Conservation (phyloP, 2,797 vertebrate genomes). For the Dryobates pubescens region DNA sequence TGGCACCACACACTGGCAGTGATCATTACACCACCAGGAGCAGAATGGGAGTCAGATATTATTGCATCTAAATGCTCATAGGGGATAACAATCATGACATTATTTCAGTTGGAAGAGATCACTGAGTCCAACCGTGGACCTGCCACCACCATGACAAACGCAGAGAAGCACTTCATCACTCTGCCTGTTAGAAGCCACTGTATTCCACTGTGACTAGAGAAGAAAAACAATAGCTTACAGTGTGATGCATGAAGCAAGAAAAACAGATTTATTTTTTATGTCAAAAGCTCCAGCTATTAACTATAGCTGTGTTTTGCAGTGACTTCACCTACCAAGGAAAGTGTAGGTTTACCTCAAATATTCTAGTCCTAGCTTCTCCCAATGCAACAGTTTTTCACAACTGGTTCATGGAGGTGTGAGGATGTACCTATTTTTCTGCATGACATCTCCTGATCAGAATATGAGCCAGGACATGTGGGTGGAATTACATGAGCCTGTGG, state of each 20-base stretch:
- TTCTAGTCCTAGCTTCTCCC: neutral
- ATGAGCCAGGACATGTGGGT: neutral
- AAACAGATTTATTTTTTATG: neutral
- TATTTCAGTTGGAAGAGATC: too few species aligned
- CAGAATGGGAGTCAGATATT: neutral
- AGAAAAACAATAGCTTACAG: neutral
- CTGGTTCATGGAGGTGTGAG: neutral
- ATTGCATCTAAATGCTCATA: neutral
- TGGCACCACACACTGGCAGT: neutral
- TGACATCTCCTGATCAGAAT: neutral
- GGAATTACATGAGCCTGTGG: neutral
- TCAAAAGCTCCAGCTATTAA: neutral
- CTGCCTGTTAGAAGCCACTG: neutral
- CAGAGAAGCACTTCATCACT: neutral
- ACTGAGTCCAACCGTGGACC: too few species aligned
- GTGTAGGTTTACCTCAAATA: neutral
- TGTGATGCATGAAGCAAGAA: neutral
- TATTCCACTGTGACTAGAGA: neutral
- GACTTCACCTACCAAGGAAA: neutral
- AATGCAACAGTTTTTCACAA: neutral
- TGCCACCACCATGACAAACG: too few species aligned
- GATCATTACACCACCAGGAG: neutral
- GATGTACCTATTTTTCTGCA: neutral
- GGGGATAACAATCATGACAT: neutral
- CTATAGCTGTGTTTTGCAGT: neutral